Conservation (phyloP, 2,797 vertebrate species). For the Pteropus rufus region DNA sequence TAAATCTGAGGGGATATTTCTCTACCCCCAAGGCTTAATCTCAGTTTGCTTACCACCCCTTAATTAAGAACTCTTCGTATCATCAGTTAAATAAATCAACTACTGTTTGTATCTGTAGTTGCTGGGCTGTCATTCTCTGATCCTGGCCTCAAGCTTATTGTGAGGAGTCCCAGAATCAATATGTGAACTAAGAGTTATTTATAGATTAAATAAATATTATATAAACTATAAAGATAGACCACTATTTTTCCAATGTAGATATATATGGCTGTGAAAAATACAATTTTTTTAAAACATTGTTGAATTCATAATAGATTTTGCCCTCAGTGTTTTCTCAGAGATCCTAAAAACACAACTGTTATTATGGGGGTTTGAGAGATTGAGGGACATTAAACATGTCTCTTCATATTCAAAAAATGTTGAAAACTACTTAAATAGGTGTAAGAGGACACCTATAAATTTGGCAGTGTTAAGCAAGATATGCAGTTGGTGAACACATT, state of each 20-base stretch:
- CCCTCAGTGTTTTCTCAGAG: conserved; percentile 10
- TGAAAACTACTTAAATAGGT: background rate
- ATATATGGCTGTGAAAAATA: background rate
- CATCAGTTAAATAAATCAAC: conserved; percentile 27
- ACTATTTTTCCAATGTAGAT: background rate
- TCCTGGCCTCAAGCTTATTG: background rate
- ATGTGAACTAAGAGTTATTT: conserved; percentile 13
- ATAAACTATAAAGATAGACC: background rate
- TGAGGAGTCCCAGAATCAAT: background rate
- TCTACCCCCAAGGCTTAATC: background rate
- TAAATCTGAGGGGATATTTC: background rate
- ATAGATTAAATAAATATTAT: background rate
- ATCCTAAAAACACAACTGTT: conserved; percentile 28
- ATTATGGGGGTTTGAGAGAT: background rate
- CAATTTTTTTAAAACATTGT: background rate
- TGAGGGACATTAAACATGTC: background rate
- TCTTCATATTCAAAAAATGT: background rate
- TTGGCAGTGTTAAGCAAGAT: background rate
- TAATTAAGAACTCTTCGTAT: conserved; percentile 40
- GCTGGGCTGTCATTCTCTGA: background rate
- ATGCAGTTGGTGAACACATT: background rate
- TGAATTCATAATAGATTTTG: conserved; percentile 38
- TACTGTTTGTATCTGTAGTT: background rate
- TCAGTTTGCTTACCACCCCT: background rate
- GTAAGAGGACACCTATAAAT: background rate